phyloP scores from a whole-genome alignment of 2,888 invertebrate species.

The Leucozona laternaria region DNA sequence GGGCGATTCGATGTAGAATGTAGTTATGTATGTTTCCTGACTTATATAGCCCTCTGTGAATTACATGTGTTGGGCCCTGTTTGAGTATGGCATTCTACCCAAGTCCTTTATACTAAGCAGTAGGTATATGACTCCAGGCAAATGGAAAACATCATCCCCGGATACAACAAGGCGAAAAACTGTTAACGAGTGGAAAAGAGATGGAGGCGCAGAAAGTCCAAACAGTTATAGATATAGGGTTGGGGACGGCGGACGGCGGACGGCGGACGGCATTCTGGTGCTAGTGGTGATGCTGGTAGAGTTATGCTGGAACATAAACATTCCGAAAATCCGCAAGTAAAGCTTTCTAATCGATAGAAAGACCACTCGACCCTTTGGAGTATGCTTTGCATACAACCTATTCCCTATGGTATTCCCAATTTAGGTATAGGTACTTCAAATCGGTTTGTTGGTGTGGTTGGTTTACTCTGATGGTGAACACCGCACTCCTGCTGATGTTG shows the following conservation, averaged over 20 bases:
- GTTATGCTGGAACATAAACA: conserved; percentile 63
- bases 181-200: conserved; percentile 40
- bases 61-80: conserved; percentile 72
- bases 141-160: conserved; percentile 75
- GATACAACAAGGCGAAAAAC: conserved; percentile 45
- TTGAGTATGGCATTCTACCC: conserved; percentile 67
- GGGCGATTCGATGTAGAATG: conserved; percentile 73
- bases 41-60: conserved; percentile 71
- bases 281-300: conserved; percentile 8
- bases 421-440: conserved; percentile 50
- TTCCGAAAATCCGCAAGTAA: conserved; percentile 73
- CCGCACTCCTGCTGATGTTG: conserved; percentile 1
- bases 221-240: background rate
- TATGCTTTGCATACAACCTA: conserved; percentile 68
- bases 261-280: background rate
- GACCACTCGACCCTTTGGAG: conserved; percentile 74
- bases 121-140: conserved; percentile 59
- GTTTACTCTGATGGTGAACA: conserved; percentile 8
- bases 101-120: conserved; percentile 54
- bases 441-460: conserved; percentile 63
- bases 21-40: conserved; percentile 73
- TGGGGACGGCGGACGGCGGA: conserved; percentile 26
- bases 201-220: background rate
- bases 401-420: conserved; percentile 74
- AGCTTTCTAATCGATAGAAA: conserved; percentile 74